Evolutionary conservation across 2,797 vertebrate genomes (phyloP).

Genomic region (Adelosebastes latens): DNA sequence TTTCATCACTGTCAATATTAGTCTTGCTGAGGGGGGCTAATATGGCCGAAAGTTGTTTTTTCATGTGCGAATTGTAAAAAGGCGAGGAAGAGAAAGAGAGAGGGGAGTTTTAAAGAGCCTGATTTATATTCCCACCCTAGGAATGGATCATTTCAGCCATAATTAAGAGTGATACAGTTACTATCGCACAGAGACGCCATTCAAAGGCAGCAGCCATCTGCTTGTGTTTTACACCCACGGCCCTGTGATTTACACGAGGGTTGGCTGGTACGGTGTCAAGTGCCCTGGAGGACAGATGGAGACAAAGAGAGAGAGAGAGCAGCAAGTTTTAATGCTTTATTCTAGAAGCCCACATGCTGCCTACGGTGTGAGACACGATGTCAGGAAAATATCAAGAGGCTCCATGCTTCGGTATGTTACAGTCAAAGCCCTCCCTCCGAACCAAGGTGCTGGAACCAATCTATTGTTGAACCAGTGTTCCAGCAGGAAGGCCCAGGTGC

Average conservation of each 20-base stretch:
- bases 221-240: slow-evolving; percentile 73
- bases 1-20: slow-evolving; percentile 81
- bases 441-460: slow-evolving; percentile 38
- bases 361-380: slow-evolving; percentile 12
- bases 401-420: slow-evolving; percentile 1
- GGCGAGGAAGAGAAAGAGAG: slow-evolving; percentile 25
- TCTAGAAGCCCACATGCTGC: slow-evolving; percentile 14
- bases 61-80: slow-evolving; percentile 75
- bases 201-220: slow-evolving; percentile 79
- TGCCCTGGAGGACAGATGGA: slow-evolving; percentile 52
- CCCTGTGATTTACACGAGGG: slow-evolving; percentile 60
- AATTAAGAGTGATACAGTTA: slow-evolving; percentile 83
- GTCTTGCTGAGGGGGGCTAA: slow-evolving; percentile 68
- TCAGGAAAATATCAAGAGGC: slow-evolving; percentile 11
- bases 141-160: slow-evolving; percentile 79
- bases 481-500: background rate
- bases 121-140: slow-evolving; percentile 70
- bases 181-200: slow-evolving; percentile 79
- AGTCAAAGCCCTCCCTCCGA: slow-evolving; percentile 11
- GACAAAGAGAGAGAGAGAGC: slow-evolving; percentile 37
- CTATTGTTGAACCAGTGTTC: slow-evolving; percentile 13
- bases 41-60: slow-evolving; percentile 74
- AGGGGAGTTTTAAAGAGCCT: slow-evolving; percentile 60
- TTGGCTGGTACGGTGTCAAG: slow-evolving; percentile 51
- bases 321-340: slow-evolving; percentile 19